Conservation (phyloP, 2,113 vertebrate genomes). For the Centropus bengalensis region DNA sequence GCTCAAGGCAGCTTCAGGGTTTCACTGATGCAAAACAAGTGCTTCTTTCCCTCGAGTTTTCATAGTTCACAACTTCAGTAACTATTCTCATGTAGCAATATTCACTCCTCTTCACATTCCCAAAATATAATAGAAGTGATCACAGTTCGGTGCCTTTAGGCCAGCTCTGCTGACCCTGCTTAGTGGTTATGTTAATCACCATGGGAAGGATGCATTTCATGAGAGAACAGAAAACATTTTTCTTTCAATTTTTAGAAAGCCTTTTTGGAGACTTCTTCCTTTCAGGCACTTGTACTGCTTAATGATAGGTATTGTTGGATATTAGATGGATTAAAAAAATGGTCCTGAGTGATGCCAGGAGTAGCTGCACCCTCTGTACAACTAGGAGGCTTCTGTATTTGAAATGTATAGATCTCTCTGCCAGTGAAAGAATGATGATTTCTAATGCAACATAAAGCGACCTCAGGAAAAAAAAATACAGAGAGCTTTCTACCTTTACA, state of each 20-base stretch:
- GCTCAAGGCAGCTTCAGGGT: neutral
- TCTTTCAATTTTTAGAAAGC: neutral
- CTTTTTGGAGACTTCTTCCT: neutral
- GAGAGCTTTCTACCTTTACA: neutral
- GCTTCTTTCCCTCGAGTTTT: neutral
- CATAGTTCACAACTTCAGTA: neutral
- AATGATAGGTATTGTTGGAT: neutral
- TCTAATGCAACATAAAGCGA: neutral
- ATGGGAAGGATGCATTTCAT: neutral
- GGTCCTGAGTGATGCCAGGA: neutral
- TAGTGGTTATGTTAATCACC: neutral
- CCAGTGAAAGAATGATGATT: neutral
- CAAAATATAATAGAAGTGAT: neutral
- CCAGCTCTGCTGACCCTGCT: neutral
- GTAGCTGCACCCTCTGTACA: neutral
- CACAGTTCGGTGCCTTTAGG: neutral
- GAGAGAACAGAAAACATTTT: neutral
- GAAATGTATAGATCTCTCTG: neutral
- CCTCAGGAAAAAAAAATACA: neutral
- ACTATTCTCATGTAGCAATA: neutral
- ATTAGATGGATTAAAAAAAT: neutral
- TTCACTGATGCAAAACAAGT: neutral
- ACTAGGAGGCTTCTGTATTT: neutral
- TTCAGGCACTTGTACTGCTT: neutral
- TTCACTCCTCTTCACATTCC: neutral